Evolutionary conservation across 2,113 vertebrate species (phyloP).

Genomic region (Ammodytes dubius): DNA sequence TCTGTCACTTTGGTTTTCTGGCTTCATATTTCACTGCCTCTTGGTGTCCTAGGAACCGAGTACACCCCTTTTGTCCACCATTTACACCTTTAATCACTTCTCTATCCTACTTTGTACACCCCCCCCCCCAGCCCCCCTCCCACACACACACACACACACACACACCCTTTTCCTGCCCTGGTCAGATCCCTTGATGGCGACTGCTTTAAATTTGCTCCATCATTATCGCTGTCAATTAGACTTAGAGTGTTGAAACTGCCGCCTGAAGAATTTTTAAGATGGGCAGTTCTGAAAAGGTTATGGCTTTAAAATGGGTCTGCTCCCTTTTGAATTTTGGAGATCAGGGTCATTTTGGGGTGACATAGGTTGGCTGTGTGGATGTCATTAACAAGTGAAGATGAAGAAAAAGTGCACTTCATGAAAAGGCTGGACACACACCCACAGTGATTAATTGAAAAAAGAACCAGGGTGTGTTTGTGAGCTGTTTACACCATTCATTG

Average conservation of each 20-base stretch:
- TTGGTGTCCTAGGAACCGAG: conserved; percentile 12
- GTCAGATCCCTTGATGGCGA: conserved; percentile 25
- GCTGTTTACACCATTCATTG: conserved; percentile 32
- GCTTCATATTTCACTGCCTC: conserved; percentile 69
- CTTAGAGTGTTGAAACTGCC: conserved; percentile 16
- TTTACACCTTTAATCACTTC: conserved; percentile 67
- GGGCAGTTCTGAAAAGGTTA: not conserved
- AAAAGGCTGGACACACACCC: not conserved
- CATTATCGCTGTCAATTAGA: conserved; percentile 58
- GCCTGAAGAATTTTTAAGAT: conserved; percentile 31
- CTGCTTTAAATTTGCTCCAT: conserved; percentile 42
- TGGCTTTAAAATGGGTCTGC: conserved; percentile 14
- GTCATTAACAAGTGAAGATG: conserved; percentile 19
- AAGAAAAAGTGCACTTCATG: conserved; percentile 4
- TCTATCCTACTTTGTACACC: conserved; percentile 7
- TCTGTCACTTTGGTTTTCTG: conserved; percentile 65
- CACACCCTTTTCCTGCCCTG: not conserved
- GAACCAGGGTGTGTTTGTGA: conserved; percentile 7
- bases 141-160: not conserved
- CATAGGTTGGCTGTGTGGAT: not conserved
- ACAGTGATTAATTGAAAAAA: not conserved
- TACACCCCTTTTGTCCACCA: conserved; percentile 13
- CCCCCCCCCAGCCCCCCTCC: not conserved
- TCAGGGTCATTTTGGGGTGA: conserved; percentile 31
- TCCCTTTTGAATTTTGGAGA: conserved; percentile 24